Conservation (phyloP, 2,888 invertebrate species). For the Lamellibrachia columna region DNA sequence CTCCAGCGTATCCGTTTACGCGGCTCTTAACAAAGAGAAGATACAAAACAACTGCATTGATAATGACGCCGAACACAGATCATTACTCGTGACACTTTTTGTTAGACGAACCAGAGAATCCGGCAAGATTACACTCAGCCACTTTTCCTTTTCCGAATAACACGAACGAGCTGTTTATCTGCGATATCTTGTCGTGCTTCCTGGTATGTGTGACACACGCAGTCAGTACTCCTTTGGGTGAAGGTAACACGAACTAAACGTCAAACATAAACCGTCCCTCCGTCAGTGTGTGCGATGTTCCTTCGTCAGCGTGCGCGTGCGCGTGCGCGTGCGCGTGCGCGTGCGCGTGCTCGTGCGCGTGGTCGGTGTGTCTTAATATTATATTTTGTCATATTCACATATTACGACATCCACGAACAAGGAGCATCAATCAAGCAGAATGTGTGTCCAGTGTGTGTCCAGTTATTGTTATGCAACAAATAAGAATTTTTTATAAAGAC, state of each 20-base stretch:
- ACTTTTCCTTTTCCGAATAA: not conserved
- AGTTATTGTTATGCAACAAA: no score
- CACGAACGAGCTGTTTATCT: not conserved
- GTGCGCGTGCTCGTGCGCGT: not conserved
- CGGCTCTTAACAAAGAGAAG: not conserved
- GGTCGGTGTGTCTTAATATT: not conserved
- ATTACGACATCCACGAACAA: no score
- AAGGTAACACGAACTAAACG: not conserved
- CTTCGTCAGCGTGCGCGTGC: not conserved
- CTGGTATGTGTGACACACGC: not conserved
- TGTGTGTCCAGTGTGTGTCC: no score
- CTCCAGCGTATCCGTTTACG: not conserved
- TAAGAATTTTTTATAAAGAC: no score
- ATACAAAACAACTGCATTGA: not conserved
- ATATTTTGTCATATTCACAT: no score
- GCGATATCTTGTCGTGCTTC: not conserved
- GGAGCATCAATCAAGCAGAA: no score
- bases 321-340: not conserved
- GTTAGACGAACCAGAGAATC: not conserved
- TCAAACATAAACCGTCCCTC: no score
- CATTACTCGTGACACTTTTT: not conserved
- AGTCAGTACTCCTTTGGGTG: not conserved
- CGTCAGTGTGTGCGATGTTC: no score
- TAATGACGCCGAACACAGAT: not conserved
- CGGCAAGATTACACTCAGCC: not conserved